Evolutionary conservation across 2,888 invertebrate species (phyloP).

Genomic region (Lasioglossum pauxillum): DNA sequence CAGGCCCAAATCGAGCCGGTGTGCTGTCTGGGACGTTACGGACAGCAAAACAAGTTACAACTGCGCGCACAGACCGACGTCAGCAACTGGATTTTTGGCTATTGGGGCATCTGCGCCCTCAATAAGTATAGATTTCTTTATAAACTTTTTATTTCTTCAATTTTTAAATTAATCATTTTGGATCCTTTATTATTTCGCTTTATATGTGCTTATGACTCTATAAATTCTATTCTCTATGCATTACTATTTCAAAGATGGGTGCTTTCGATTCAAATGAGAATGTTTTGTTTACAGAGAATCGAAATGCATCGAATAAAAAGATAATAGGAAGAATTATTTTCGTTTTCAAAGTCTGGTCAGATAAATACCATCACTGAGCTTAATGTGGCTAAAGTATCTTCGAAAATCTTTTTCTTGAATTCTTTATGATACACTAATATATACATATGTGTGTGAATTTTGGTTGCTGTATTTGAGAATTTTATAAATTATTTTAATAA

Average conservation of each 20-base stretch:
- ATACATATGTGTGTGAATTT: not conserved
- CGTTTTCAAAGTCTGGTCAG: not conserved
- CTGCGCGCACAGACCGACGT: too few relatives aligned
- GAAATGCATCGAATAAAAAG: not conserved
- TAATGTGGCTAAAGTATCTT: not conserved
- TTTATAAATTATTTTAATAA: slow-evolving; percentile 1
- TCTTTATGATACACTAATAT: not conserved
- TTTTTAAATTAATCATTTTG: not conserved
- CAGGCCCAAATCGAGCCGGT: too few relatives aligned
- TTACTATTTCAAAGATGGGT: not conserved
- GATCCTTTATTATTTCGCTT: not conserved
- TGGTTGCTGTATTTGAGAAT: not conserved
- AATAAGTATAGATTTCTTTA: too few relatives aligned
- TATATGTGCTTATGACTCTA: not conserved
- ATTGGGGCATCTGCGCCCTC: too few relatives aligned
- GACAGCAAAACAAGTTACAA: too few relatives aligned
- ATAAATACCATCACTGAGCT: not conserved
- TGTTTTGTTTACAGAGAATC: not conserved
- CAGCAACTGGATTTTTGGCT: too few relatives aligned
- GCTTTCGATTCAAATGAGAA: not conserved
- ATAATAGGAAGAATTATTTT: not conserved
- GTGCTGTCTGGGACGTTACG: too few relatives aligned
- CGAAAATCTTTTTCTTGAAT: not conserved
- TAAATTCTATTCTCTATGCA: not conserved
- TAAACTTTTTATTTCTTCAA: too few relatives aligned